Base-by-base conservation (phyloP, 1,140 invertebrate species). In the Eufriesea mexicana region DNA sequence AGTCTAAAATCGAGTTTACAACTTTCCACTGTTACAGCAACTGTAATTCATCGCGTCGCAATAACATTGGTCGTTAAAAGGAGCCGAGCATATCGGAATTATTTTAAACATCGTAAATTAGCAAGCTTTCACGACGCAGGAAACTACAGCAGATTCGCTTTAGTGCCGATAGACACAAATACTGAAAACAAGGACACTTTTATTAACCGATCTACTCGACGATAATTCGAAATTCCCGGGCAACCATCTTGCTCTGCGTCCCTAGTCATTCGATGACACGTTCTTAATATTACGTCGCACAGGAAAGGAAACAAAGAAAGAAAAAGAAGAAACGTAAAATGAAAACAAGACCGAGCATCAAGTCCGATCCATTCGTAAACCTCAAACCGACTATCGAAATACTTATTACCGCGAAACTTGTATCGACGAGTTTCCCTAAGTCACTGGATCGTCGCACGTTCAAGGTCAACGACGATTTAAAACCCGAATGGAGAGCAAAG, bases 401-500 rank as follows among this genome's bases (percentile, higher is more conserved):
- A 54, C 12, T n/a, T n/a, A n/a, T n/a, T n/a, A n/a, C 7, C 12
- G 5, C 8, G 28, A 54, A 55, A 20, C 2, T 14, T 2, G 14
- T 51, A 23, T 51, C 2, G 72, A 12, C 0, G 16, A 64, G 7
- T 23, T 7, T 45, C 59, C 6, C 7, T 51, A 47, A 47, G 42
- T 62, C 57, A 6, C 28, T 80, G 67, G 35, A 73, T 78, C 25
- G 68, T 55, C 0, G 12, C 25, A 59, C 23, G 68, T 75, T 85
- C 84, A 87, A 79, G 75, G 71, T 75, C 70, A 57, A 61, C 49
- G 35, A 59, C 51, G 62, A 72, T 25, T 55, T 42, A 92, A 94
- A 94, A 94, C 93, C 94, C 94, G 92, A 92, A 92, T 93, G 94
- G 93, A 95, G 93, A 88, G 84, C 92, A 92, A 93, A 93, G 91